Conservation (phyloP, 2,797 vertebrate species). For the Acanthopagrus latus region DNA sequence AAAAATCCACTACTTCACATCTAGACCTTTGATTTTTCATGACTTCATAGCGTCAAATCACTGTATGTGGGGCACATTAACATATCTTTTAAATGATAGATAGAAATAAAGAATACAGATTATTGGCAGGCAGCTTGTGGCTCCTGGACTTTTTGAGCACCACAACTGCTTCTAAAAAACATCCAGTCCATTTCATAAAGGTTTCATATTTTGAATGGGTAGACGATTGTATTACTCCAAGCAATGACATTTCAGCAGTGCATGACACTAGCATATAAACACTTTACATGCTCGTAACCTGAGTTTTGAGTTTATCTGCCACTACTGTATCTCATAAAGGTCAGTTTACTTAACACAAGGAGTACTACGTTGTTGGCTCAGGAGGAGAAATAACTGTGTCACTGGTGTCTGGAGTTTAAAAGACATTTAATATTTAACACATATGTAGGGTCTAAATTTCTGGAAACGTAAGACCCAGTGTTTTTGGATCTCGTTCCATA, state of each 20-base stretch:
- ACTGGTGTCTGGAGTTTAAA: background rate
- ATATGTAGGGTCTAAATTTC: background rate
- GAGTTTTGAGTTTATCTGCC: slow-evolving; percentile 3
- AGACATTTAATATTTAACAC: background rate
- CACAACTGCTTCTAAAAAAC: background rate
- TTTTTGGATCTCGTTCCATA: background rate
- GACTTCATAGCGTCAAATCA: background rate
- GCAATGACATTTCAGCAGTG: background rate
- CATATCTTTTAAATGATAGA: background rate
- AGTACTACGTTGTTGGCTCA: background rate
- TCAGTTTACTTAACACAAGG: slow-evolving; percentile 4
- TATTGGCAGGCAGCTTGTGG: background rate
- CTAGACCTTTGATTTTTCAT: background rate
- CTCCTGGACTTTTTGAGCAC: background rate
- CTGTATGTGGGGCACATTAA: background rate
- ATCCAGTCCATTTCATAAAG: background rate
- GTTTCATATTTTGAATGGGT: background rate
- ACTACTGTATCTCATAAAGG: background rate
- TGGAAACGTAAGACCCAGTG: background rate
- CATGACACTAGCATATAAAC: background rate
- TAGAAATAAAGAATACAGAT: background rate
- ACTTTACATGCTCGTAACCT: background rate
- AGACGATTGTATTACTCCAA: background rate
- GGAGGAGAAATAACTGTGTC: too few species aligned
- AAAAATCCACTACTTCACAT: background rate